phyloP scores from a whole-genome alignment of 2,797 vertebrate genomes.

The Peromyscus eremicus region DNA sequence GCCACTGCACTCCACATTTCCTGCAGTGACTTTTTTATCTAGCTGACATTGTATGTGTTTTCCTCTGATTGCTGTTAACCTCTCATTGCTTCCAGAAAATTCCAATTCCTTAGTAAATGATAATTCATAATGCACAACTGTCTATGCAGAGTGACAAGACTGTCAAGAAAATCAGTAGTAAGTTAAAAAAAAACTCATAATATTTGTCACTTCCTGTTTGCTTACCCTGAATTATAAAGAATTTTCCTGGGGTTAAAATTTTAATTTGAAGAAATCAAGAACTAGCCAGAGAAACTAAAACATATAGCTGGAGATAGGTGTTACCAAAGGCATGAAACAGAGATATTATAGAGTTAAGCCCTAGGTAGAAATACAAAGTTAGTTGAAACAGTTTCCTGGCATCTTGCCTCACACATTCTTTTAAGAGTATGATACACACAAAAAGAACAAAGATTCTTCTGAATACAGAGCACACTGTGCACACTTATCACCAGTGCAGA shows the following conservation, averaged over 20 bases:
- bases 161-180: neutral
- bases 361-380: neutral
- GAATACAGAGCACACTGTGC: neutral
- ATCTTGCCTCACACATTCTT: neutral
- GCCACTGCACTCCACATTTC: neutral
- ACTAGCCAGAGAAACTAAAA: neutral
- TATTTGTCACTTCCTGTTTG: neutral
- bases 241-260: neutral
- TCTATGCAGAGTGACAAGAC: neutral
- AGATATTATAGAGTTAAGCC: neutral
- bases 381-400: no score
- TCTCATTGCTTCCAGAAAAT: neutral
- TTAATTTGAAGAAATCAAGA: neutral
- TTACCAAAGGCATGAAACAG: neutral
- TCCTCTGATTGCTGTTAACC: neutral
- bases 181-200: neutral
- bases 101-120: neutral
- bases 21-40: neutral
- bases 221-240: neutral
- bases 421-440: neutral
- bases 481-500: neutral
- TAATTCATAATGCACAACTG: neutral
- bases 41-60: neutral
- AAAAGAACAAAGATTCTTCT: neutral
- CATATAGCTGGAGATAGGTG: neutral